Evolutionary conservation across 2,797 vertebrate species (phyloP), one percentile per base, ranked within the genome.

Genomic region (Sebastes ruberrimus): DNA sequence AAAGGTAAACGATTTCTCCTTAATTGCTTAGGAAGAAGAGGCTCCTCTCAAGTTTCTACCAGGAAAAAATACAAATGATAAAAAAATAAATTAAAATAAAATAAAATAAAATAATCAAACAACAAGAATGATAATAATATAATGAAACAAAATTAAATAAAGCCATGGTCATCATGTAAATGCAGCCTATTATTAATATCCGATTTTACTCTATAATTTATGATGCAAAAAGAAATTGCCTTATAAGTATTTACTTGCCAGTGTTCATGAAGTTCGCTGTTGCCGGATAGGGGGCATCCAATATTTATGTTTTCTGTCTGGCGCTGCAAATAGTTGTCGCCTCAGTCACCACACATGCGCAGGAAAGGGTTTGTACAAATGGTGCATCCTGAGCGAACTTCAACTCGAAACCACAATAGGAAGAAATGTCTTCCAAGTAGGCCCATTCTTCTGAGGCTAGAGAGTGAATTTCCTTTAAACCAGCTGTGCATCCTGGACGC

Each of bases 271-370:
- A 74, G 52, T 80, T 87, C 76, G 49, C 81, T 77, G 79, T 68
- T 79, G 86, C 81, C 91, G 86, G 87, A 94, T 79, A 86, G 78
- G 78, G 78, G 85, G 71, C 77, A 88, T 89, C 81, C 86, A 88
- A 27, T 94, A 92, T 94, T 93, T 94, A 90, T 91, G 69, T 92
- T 93, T 94, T 93, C 82, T 92, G 88, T 83, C 91, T 93, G 83
- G 85, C 35, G 66, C 86, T 90, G 84, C 86, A 93, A 91, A 94
- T 92, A 93, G 86, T 88, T 92, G 88, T 90, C 87, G 79, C 87
- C 76, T 82, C 72, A 71, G 67, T 32, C 87, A 76, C 62, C 61
- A 84, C 85, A 85, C 78, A 89, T 90, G 87, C 81, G 90, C 89
- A 88, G 86, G 76, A 71, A 87, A 88, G 73, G 78, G n/a, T 76